phyloP scores from a whole-genome alignment of 37 sponge, comb jelly and placozoan species.

The Ephydatia muelleri region DNA sequence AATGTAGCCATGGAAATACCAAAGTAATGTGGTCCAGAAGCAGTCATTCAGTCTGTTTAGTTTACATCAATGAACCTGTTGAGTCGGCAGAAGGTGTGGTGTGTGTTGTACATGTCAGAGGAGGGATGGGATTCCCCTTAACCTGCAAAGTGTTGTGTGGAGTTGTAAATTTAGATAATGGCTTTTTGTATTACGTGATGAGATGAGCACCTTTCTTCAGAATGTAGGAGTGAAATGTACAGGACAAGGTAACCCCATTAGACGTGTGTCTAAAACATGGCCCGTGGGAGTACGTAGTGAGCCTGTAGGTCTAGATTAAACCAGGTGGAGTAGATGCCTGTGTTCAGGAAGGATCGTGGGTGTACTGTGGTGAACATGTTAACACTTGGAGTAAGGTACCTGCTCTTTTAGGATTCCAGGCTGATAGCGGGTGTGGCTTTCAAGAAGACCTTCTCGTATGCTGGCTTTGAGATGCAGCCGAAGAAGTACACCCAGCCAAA shows the following conservation, averaged over 20 bases:
- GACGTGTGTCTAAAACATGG: too few species aligned
- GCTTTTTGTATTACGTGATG: not conserved
- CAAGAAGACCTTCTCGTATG: constrained; percentile 99
- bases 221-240: not conserved
- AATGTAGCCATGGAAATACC: too few species aligned
- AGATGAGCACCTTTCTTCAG: not conserved
- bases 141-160: not conserved
- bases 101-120: too few species aligned
- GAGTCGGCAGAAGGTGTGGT: not conserved
- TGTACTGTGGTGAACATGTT: constrained; percentile 10
- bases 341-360: not conserved
- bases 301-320: not conserved
- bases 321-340: not conserved
- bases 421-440: constrained; percentile 96
- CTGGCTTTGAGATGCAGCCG: constrained; percentile 99
- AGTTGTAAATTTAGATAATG: not conserved
- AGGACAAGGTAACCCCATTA: not conserved
- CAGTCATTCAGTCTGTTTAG: too few species aligned
- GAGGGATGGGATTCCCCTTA: not conserved
- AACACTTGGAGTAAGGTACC: not conserved
- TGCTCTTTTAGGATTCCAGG: constrained; percentile 71
- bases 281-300: too few species aligned
- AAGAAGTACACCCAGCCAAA: constrained; percentile 88
- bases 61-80: too few species aligned
- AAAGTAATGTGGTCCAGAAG: too few species aligned